phyloP scores from a whole-genome alignment of 1,140 invertebrate genomes.

The Achatina immaculata region DNA sequence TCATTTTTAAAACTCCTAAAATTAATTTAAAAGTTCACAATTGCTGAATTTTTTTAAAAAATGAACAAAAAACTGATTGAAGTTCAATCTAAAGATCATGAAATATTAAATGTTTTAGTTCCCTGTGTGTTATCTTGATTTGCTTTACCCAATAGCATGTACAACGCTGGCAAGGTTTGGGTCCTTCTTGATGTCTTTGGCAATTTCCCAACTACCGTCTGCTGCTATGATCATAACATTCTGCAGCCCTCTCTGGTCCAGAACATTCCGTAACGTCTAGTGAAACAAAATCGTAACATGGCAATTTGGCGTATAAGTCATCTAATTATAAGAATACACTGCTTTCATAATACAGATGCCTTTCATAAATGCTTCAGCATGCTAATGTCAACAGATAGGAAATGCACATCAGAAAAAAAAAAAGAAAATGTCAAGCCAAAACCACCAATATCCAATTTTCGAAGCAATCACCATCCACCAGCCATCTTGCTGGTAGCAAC shows the following conservation, averaged over 20 bases:
- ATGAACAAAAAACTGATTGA: no score
- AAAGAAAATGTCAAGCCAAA: no score
- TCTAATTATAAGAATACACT: background rate
- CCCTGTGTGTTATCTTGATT: no score
- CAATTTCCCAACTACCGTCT: slow-evolving; percentile 50
- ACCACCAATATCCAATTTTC: no score
- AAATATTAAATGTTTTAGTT: no score
- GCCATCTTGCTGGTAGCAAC: no score
- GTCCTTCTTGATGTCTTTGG: slow-evolving; percentile 56
- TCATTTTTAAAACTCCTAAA: no score
- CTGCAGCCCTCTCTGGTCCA: slow-evolving; percentile 49
- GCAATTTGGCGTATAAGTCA: background rate
- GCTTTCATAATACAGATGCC: background rate
- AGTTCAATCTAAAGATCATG: no score
- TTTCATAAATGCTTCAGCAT: background rate
- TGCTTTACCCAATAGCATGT: slow-evolving; percentile 50
- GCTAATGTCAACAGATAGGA: no score
- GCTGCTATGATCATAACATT: slow-evolving; percentile 58
- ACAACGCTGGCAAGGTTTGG: slow-evolving; percentile 46
- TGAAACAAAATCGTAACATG: slow-evolving; percentile 1
- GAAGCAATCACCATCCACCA: no score
- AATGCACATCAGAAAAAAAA: slow-evolving; percentile 65
- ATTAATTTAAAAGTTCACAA: no score
- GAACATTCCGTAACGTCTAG: slow-evolving; percentile 46
- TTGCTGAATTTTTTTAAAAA: no score